Conservation (phyloP, 1,140 invertebrate genomes). For the Lepidostoma basale region DNA sequence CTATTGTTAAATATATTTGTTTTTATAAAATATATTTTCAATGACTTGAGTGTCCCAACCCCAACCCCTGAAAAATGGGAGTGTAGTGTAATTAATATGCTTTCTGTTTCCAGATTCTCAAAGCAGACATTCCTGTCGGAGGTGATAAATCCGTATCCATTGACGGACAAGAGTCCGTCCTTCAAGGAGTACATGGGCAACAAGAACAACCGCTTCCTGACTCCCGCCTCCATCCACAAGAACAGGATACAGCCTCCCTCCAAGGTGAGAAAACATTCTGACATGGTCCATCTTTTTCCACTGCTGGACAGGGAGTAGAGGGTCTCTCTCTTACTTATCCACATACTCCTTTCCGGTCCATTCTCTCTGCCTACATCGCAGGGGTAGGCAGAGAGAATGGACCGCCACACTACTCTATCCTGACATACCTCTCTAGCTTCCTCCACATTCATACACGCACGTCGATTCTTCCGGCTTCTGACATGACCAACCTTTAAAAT, state of each 20-base stretch:
- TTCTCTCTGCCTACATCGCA: too few relatives aligned
- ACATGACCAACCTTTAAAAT: too few relatives aligned
- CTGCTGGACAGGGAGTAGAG: too few relatives aligned
- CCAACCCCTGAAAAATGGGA: neutral
- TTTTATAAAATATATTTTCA: neutral
- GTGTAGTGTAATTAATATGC: neutral
- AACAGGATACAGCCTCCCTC: constrained; percentile 90
- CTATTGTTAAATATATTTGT: too few relatives aligned
- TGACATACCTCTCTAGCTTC: too few relatives aligned
- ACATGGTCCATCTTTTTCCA: too few relatives aligned
- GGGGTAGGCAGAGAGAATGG: too few relatives aligned
- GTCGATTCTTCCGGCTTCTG: too few relatives aligned
- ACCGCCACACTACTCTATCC: too few relatives aligned
- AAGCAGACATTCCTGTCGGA: constrained; percentile 97
- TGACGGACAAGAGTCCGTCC: constrained; percentile 93
- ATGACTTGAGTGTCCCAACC: neutral
- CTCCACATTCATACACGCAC: too few relatives aligned
- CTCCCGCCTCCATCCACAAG: constrained; percentile 86
- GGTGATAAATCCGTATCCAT: constrained; percentile 93
- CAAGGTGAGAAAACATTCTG: constrained; percentile 62
- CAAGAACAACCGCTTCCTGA: constrained; percentile 93
- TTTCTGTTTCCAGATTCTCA: constrained; percentile 70
- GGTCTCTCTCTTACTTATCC: too few relatives aligned
- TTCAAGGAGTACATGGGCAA: constrained; percentile 97
- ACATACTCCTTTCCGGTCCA: too few relatives aligned